A percentile compares a stretch with the other conserved stretches of the same genome.
Conservation (phyloP, 2,888 invertebrate genomes). For the Pediacus dermestoides region DNA sequence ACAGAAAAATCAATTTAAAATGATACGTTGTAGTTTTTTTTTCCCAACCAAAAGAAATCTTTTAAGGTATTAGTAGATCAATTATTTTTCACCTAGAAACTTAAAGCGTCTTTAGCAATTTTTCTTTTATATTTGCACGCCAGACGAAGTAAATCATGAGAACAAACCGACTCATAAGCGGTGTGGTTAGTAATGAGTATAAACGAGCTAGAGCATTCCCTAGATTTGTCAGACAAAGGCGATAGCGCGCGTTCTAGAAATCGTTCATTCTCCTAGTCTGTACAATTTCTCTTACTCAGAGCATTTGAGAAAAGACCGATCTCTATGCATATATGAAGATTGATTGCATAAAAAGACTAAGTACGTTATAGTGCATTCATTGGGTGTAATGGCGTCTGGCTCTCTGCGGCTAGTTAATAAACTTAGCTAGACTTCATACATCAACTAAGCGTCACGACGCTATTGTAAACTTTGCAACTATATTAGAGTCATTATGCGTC, state of each 20-base stretch:
- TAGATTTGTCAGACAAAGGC: constrained; percentile 12
- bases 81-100: no score
- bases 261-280: constrained; percentile 14
- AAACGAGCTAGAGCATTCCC: not conserved
- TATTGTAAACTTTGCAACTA: constrained; percentile 28
- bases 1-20: no score
- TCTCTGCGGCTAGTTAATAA: constrained; percentile 28
- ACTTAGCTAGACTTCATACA: constrained; percentile 32
- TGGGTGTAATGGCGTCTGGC: constrained; percentile 30
- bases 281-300: constrained; percentile 31
- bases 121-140: no score
- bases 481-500: constrained; percentile 28
- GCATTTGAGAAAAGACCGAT: constrained; percentile 23
- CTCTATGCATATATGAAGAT: constrained; percentile 29
- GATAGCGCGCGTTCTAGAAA: constrained; percentile 6
- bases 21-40: no score
- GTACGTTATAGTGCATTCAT: constrained; percentile 24
- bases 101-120: no score
- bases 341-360: constrained; percentile 32
- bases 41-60: no score
- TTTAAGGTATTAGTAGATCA: no score
- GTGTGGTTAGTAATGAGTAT: not conserved
- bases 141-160: constrained; percentile 2
- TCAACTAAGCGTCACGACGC: constrained; percentile 28
- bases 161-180: constrained; percentile 1